Percentiles rank a stretch among this genome's conserved stretches.
These are phyloP conservation scores for Rachycentron canadum DNA, from an alignment of 2,797 vertebrate genomes.

Conservation along the genomic window DNA sequence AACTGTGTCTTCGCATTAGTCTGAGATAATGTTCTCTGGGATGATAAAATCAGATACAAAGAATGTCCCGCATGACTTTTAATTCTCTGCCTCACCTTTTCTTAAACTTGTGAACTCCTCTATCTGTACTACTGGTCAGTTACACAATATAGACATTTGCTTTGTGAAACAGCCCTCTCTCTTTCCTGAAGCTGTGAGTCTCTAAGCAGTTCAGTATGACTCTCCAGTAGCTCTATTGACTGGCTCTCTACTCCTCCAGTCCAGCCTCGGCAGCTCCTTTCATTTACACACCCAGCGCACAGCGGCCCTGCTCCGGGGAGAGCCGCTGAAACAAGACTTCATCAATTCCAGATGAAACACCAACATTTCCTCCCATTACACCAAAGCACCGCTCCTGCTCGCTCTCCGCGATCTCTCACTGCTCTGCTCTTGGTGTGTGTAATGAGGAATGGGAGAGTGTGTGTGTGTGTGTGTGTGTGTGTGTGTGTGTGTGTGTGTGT, in stretches of 20 bases:
- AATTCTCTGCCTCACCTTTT: constrained; percentile 6
- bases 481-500: constrained; percentile 21
- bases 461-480: constrained; percentile 45
- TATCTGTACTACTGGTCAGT: constrained; percentile 24
- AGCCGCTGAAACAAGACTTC: constrained; percentile 85
- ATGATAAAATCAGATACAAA: constrained; percentile 35
- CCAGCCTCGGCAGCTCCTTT: constrained; percentile 73
- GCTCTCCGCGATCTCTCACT: constrained; percentile 75
- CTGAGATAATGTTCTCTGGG: constrained; percentile 5
- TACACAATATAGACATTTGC: constrained; percentile 52
- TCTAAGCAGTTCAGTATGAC: constrained; percentile 62
- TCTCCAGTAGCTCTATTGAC: constrained; percentile 75
- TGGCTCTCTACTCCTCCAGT: constrained; percentile 70
- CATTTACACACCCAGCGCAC: constrained; percentile 79
- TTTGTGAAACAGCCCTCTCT: constrained; percentile 50
- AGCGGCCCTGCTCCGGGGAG: constrained; percentile 78
- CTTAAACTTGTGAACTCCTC: constrained; percentile 12
- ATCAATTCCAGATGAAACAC: constrained; percentile 89
- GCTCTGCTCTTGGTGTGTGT: constrained; percentile 75
- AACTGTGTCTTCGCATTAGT: background rate
- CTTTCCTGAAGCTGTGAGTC: constrained; percentile 47
- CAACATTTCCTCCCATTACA: constrained; percentile 87
- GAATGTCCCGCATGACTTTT: constrained; percentile 1
- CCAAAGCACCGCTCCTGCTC: constrained; percentile 77
- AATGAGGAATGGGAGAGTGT: constrained; percentile 77